Base-by-base conservation (phyloP, 2,797 vertebrate species). In the Octomys mimax region DNA sequence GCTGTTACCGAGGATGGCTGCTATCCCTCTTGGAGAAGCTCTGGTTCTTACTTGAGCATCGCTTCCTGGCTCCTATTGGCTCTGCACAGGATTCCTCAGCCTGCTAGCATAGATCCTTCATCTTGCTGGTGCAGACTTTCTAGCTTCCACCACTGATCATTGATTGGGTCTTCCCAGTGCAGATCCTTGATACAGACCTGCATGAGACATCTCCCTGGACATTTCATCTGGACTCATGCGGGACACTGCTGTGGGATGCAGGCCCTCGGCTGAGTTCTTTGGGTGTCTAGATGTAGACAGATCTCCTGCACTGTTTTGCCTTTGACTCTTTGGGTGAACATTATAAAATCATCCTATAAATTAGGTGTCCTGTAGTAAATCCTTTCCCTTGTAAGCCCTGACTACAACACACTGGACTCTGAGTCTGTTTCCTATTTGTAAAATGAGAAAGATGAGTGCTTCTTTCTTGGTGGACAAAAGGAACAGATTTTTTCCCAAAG, bases 381-480 rank as follows among this genome's bases (percentile, higher is more conserved):
- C 16, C 7, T 70, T 70, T 70, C 33, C 66, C 33, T 62, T 19
- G 66, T 70, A 70, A n/a, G 19, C n/a, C 66, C 66, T 70, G n/a
- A 70, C 66, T 9, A 70, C 33, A 68, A n/a, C 24, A 62, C 66
- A n/a, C 16, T 18, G 42, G 68, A 46, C 39, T 64, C 16, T 52
- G 64, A 68, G 12, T 79, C 70, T 54, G 46, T 52, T 87, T 85
- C 73, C 66, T 59, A 70, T 59, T 79, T 85, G 52, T 9, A 92
- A 95, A 94, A 84, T 59, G 36, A 52, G 46, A 62, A 31, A 42
- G 54, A 39, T 22, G 68, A 85, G 82, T 66, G 6, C 10, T 39
- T 91, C 39, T 89, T 91, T 49, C n/a, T 79, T 24, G 64, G 19
- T 19, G 64, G 87, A 87, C 59, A 80, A 70, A 82, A 78, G 42